These are phyloP conservation scores for Drosophila tani DNA, from an alignment of 1,140 invertebrate species.

Conservation along the genomic window DNA sequence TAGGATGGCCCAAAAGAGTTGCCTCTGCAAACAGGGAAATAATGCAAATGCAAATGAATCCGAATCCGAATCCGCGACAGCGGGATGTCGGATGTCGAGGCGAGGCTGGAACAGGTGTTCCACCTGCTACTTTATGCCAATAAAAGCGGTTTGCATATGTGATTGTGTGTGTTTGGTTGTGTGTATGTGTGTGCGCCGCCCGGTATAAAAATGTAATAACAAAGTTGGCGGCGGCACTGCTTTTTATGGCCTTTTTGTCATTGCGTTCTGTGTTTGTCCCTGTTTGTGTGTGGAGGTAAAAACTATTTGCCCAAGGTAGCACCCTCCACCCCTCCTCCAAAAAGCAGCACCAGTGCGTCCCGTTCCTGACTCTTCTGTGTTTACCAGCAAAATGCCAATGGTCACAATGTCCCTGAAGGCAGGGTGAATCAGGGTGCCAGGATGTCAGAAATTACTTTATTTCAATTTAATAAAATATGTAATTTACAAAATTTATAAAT, in stretches of 20 bases:
- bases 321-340: not conserved
- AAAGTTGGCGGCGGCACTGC: slow-evolving; percentile 67
- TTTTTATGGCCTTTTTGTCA: slow-evolving; percentile 73
- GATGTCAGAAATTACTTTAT: not conserved
- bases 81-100: slow-evolving; percentile 3
- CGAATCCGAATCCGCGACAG: slow-evolving; percentile 39
- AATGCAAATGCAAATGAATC: slow-evolving; percentile 62
- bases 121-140: slow-evolving; percentile 50
- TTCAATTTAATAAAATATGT: too few species aligned
- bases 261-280: slow-evolving; percentile 43
- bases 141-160: slow-evolving; percentile 47
- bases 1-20: slow-evolving; percentile 13
- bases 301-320: slow-evolving; percentile 59
- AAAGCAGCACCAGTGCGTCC: not conserved
- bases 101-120: slow-evolving; percentile 65
- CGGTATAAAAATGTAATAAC: slow-evolving; percentile 73
- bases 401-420: slow-evolving; percentile 52
- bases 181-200: slow-evolving; percentile 18
- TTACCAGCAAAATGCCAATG: slow-evolving; percentile 80
- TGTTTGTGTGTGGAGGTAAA: slow-evolving; percentile 51
- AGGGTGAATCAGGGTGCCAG: not conserved
- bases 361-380: slow-evolving; percentile 39
- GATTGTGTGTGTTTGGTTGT: slow-evolving; percentile 11
- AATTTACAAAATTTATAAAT: too few species aligned
- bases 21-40: slow-evolving; percentile 25